These are phyloP conservation scores for Threskiornis aethiopicus DNA, from an alignment of 2,797 vertebrate genomes.

Conservation along the genomic window DNA sequence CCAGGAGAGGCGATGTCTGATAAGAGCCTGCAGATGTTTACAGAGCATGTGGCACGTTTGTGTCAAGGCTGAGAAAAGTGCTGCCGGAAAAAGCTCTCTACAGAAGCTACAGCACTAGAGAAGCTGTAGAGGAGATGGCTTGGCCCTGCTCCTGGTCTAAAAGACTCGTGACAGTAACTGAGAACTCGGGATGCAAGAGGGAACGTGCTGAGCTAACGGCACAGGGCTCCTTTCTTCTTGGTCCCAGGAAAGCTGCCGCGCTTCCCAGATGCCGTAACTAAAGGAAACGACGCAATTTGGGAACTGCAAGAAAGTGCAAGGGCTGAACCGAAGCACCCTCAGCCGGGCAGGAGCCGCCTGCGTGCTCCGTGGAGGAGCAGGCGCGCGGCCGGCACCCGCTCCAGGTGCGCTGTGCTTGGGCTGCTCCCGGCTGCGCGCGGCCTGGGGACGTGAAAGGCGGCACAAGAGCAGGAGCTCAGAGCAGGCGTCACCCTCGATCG, in stretches of 20 bases:
- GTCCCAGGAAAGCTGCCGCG: not conserved
- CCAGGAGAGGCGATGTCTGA: not conserved
- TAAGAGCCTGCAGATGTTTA: not conserved
- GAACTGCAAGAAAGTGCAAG: not conserved
- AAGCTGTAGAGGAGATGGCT: not conserved
- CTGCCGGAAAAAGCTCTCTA: not conserved
- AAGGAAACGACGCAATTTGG: rapidly evolving
- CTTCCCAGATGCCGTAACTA: not conserved
- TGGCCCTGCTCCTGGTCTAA: rapidly evolving
- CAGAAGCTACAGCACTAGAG: rapidly evolving
- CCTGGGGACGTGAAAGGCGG: rapidly evolving
- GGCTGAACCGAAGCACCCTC: not conserved
- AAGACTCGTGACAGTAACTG: rapidly evolving
- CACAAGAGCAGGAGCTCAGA: not conserved
- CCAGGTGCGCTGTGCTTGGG: rapidly evolving
- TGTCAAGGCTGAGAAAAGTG: not conserved
- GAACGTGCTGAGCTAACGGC: not conserved
- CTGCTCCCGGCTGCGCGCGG: rapidly evolving
- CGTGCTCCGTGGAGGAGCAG: rapidly evolving
- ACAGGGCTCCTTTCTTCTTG: not conserved
- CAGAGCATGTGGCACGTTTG: not conserved
- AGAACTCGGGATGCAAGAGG: not conserved
- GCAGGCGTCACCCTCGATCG: not conserved
- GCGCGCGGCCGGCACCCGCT: rapidly evolving
- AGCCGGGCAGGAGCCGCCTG: not conserved